A percentile compares a stretch with the other conserved stretches of the same genome.
Conservation (phyloP, 2,797 vertebrate species). For the Anisognathus igniventris region DNA sequence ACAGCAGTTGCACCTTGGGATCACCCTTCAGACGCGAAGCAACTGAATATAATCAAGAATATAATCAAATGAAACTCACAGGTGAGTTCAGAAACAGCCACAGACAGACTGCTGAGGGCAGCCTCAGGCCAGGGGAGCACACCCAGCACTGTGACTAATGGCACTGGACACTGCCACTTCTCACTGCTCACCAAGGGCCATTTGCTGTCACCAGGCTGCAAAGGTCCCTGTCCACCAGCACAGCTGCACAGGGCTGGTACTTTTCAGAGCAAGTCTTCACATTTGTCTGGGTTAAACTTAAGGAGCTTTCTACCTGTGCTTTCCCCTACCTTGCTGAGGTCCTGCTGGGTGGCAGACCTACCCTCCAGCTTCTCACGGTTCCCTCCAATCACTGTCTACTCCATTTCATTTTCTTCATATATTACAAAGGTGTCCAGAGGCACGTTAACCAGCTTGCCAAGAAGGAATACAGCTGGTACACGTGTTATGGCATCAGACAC, state of each 20-base stretch:
- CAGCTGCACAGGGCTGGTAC: not conserved
- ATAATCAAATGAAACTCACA: not conserved
- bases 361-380: not conserved
- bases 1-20: not conserved
- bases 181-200: not conserved
- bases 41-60: not conserved
- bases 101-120: not conserved
- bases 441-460: not conserved
- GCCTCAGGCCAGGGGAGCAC: not conserved
- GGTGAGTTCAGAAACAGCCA: not conserved
- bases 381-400: not conserved
- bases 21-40: not conserved
- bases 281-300: not conserved
- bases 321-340: not conserved
- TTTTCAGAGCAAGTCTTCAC: not conserved
- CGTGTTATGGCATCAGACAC: not conserved
- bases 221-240: not conserved
- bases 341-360: not conserved
- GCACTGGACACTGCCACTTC: not conserved
- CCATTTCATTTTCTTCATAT: not conserved
- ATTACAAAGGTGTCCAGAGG: not conserved
- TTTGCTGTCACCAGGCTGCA: not conserved
- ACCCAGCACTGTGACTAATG: not conserved
- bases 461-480: not conserved
- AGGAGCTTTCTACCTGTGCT: not conserved